Conservation (phyloP, 2,888 invertebrate genomes). For the Parascotia fuliginaria region DNA sequence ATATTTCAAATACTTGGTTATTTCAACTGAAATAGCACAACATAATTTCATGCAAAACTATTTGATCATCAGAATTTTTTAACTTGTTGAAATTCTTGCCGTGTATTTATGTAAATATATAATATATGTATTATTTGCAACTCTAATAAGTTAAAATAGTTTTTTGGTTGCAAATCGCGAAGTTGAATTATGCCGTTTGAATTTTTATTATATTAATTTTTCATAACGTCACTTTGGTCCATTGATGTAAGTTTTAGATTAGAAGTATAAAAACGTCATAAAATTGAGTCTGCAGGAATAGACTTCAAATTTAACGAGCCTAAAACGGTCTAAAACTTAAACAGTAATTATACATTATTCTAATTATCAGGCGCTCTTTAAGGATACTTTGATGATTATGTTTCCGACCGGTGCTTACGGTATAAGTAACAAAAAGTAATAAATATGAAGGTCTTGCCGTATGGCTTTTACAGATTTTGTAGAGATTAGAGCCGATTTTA, state of each 20-base stretch:
- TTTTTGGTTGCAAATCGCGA: no score
- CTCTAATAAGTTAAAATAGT: no score
- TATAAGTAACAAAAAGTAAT: slow-evolving; percentile 4
- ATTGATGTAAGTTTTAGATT: no score
- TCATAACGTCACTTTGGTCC: no score
- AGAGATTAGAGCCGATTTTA: no score
- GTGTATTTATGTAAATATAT: no score
- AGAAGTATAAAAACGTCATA: not conserved
- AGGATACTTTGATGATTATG: slow-evolving; percentile 23
- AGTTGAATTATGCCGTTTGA: no score
- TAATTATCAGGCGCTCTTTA: slow-evolving; percentile 20
- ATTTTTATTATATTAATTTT: no score
- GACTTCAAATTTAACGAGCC: slow-evolving; percentile 24
- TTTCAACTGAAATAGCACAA: no score
- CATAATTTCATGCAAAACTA: not conserved
- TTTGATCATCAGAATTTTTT: no score
- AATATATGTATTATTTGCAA: no score
- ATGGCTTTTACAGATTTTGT: not conserved
- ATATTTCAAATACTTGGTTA: not conserved
- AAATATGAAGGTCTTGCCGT: slow-evolving; percentile 3
- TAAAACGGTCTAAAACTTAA: slow-evolving; percentile 33
- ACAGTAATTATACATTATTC: slow-evolving; percentile 23
- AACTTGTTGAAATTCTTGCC: no score
- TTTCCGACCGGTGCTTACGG: slow-evolving; percentile 29
- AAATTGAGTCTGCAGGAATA: slow-evolving; percentile 15